phyloP scores from a whole-genome alignment of 2,797 vertebrate species.

The Xenopus petersii region DNA sequence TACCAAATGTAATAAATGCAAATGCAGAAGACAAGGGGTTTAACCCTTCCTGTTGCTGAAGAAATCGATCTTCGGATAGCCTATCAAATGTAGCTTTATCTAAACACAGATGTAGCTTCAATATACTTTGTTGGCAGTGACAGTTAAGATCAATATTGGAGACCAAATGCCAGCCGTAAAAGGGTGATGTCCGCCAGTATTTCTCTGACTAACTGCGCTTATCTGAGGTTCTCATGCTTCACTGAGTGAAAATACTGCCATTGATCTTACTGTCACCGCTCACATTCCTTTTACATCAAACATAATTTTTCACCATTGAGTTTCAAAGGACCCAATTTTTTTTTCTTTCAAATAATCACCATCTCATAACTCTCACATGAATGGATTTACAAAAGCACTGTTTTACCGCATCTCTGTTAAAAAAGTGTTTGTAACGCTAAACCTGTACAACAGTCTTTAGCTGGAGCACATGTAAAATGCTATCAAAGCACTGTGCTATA shows the following conservation, averaged over 20 bases:
- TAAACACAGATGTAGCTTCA: constrained; percentile 53
- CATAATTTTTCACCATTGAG: constrained; percentile 40
- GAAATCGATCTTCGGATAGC: constrained; percentile 40
- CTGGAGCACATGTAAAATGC: too few species aligned
- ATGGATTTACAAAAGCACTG: constrained; percentile 43
- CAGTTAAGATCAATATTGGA: constrained; percentile 63
- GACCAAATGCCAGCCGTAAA: constrained; percentile 64
- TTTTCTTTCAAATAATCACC: constrained; percentile 53
- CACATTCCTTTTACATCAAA: constrained; percentile 63
- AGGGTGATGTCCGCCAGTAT: constrained; percentile 62
- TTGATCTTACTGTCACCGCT: constrained; percentile 63
- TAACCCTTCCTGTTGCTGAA: constrained; percentile 52
- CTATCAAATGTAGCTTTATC: constrained; percentile 50
- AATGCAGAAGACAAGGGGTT: constrained; percentile 38
- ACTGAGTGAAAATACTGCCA: constrained; percentile 64
- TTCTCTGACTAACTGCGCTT: constrained; percentile 68
- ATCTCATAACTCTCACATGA: constrained; percentile 56
- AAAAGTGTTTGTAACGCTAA: constrained; percentile 12
- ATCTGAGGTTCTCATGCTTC: constrained; percentile 64
- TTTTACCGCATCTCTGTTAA: constrained; percentile 32
- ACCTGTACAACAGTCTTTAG: not conserved
- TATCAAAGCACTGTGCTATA: too few species aligned
- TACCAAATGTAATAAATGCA: constrained; percentile 55
- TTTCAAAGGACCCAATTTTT: constrained; percentile 44
- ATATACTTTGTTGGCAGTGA: constrained; percentile 59